Evolutionary conservation across 1,140 invertebrate genomes (phyloP).

Genomic region (Archivesica marissinica): DNA sequence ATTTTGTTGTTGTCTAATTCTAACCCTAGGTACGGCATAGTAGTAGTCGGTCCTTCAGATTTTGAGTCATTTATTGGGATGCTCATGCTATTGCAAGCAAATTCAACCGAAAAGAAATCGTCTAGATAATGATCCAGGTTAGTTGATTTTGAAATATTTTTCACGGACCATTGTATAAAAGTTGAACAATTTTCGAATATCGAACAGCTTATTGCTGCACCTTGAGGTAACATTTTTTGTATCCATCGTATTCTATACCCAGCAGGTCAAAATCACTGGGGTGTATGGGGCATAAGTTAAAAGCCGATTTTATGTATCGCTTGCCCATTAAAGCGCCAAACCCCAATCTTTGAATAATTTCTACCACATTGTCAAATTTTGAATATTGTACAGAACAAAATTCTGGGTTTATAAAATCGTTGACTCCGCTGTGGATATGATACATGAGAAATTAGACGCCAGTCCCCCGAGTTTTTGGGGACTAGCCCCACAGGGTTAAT

Average conservation of each 20-base stretch:
- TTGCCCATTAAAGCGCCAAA: neutral
- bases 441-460: conserved; percentile 8
- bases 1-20: neutral
- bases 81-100: neutral
- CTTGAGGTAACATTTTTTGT: neutral
- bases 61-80: neutral
- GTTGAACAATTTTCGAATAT: conserved; percentile 30
- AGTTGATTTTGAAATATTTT: neutral
- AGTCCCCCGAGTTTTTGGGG: neutral
- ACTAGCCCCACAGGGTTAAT: neutral
- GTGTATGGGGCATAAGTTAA: neutral
- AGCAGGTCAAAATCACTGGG: neutral
- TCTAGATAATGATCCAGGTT: conserved; percentile 8
- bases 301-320: neutral
- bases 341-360: neutral
- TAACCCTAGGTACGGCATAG: neutral
- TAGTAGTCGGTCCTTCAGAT: neutral
- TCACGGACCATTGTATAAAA: neutral
- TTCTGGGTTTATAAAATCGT: neutral
- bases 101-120: conserved; percentile 13
- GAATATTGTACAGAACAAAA: neutral
- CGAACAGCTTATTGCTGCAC: neutral
- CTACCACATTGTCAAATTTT: neutral
- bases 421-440: neutral
- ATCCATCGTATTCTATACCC: neutral